Percentiles rank a stretch among this genome's conserved stretches.
Conservation (phyloP, 2,888 invertebrate species). For the Megastigmus dorsalis region DNA sequence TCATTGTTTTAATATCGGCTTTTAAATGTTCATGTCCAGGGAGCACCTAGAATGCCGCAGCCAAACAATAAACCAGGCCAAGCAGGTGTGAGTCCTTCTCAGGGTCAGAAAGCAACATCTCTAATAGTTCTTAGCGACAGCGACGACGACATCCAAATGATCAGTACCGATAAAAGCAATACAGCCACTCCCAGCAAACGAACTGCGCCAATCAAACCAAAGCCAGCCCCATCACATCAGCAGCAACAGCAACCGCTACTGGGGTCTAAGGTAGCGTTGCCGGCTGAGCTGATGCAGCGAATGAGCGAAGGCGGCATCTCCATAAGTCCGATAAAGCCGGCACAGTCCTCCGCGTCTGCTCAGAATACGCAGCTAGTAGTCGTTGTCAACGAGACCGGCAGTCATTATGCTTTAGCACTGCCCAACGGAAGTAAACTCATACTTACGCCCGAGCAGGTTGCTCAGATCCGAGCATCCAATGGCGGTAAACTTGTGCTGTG, state of each 20-base stretch:
- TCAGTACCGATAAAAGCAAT: conserved; percentile 60
- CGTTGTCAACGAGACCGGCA: conserved; percentile 72
- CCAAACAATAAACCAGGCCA: background rate
- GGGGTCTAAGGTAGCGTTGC: conserved; percentile 55
- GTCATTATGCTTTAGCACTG: conserved; percentile 71
- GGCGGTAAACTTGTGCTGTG: conserved; percentile 70
- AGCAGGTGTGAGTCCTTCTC: background rate
- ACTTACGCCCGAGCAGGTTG: conserved; percentile 72
- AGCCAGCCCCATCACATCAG: background rate
- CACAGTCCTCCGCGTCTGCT: conserved; percentile 49
- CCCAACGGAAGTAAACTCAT: conserved; percentile 73
- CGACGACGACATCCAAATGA: conserved; percentile 72
- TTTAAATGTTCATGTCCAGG: too few relatives aligned
- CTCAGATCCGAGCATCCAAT: conserved; percentile 72
- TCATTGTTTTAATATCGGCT: too few relatives aligned
- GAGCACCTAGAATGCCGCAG: conserved; percentile 14
- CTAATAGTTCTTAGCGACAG: conserved; percentile 71
- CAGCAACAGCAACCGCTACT: background rate
- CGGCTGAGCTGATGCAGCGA: conserved; percentile 68
- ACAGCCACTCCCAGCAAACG: conserved; percentile 2
- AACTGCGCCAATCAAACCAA: background rate
- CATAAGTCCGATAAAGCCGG: conserved; percentile 68
- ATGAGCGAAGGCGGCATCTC: conserved; percentile 72
- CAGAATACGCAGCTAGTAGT: conserved; percentile 66
- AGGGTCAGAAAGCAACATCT: conserved; percentile 64